These are phyloP conservation scores for Dolichotis patagonum DNA, from an alignment of 2,113 vertebrate species.

Conservation along the genomic window DNA sequence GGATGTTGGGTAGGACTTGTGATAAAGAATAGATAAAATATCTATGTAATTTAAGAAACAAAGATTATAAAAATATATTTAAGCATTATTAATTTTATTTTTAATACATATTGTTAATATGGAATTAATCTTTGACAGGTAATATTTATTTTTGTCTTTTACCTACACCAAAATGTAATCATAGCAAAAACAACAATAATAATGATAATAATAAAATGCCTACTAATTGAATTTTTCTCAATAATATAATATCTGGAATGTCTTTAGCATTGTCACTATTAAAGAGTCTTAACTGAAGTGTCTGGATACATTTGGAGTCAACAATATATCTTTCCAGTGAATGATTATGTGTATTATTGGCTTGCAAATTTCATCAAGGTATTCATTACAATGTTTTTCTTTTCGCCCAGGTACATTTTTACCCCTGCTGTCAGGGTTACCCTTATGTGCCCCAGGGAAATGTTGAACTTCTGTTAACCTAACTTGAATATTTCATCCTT, in stretches of 20 bases:
- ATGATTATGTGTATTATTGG: background rate
- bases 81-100: background rate
- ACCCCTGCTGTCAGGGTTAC: background rate
- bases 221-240: background rate
- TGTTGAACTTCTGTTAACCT: background rate
- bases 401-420: fast-evolving
- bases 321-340: background rate
- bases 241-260: background rate
- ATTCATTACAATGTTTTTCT: background rate
- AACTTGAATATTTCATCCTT: background rate
- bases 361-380: background rate
- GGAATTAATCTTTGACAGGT: background rate
- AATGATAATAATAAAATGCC: background rate
- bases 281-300: background rate
- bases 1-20: background rate
- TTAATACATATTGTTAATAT: background rate
- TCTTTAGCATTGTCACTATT: background rate
- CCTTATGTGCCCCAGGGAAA: background rate
- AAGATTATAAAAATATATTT: background rate
- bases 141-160: background rate
- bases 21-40: fast-evolving
- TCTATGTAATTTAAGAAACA: background rate
- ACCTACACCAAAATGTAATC: background rate
- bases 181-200: background rate
- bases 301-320: background rate